Evolutionary conservation across 2,888 invertebrate genomes (phyloP).

Genomic region (Barypeithes pellucidus): DNA sequence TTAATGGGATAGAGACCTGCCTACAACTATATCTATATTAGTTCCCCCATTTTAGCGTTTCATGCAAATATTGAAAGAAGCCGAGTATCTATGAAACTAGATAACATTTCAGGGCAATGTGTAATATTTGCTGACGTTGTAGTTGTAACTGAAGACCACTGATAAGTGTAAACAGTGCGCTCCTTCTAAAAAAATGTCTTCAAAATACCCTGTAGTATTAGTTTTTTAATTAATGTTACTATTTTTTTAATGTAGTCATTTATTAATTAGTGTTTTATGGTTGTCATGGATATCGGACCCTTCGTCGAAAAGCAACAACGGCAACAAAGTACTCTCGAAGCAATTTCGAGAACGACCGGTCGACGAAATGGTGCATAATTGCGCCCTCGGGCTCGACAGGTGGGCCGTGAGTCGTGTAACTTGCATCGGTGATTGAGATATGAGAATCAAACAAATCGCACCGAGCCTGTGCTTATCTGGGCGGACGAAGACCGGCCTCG

Average conservation of each 20-base stretch:
- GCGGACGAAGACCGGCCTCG: slow-evolving; percentile 44
- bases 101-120: too few relatives aligned
- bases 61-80: too few relatives aligned
- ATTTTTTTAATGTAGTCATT: too few relatives aligned
- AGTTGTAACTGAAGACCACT: too few relatives aligned
- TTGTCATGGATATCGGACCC: background rate
- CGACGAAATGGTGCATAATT: slow-evolving; percentile 51
- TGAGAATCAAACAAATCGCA: slow-evolving; percentile 54
- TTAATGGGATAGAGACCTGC: background rate
- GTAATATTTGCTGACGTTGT: too few relatives aligned
- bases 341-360: slow-evolving; percentile 34
- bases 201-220: too few relatives aligned
- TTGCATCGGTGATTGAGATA: slow-evolving; percentile 50
- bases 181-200: too few relatives aligned
- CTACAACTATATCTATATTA: too few relatives aligned
- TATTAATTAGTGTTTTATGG: background rate
- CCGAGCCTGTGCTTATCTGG: slow-evolving; percentile 46
- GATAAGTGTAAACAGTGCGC: too few relatives aligned
- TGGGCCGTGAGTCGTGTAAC: slow-evolving; percentile 44
- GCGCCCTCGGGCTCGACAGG: slow-evolving; percentile 49
- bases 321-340: slow-evolving; percentile 7
- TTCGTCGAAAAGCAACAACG: slow-evolving; percentile 3
- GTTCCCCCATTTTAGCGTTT: too few relatives aligned
- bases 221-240: too few relatives aligned
- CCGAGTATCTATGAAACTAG: too few relatives aligned